phyloP scores from a whole-genome alignment of 2,888 invertebrate species.

The Herminia tarsipennalis region DNA sequence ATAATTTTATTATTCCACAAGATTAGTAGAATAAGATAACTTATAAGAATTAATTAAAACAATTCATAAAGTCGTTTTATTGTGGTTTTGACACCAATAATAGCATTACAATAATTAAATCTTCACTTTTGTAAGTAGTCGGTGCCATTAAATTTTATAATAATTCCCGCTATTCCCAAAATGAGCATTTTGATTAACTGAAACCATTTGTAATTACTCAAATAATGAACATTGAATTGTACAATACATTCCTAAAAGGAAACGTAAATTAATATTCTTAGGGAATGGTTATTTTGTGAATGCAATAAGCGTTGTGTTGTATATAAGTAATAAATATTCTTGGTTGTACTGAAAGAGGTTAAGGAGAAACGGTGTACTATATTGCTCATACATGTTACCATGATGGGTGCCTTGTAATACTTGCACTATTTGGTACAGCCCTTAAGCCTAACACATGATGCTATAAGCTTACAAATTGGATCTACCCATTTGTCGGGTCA shows the following conservation, averaged over 20 bases:
- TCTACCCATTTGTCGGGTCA: background rate
- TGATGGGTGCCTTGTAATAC: constrained; percentile 8
- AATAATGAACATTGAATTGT: background rate
- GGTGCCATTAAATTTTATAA: too few species aligned
- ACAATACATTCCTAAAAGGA: background rate
- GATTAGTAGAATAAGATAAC: too few species aligned
- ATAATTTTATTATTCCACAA: too few species aligned
- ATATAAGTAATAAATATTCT: background rate
- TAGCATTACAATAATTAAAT: too few species aligned
- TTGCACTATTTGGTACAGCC: constrained; percentile 10
- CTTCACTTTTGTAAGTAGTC: too few species aligned
- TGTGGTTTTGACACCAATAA: too few species aligned
- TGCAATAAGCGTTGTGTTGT: background rate
- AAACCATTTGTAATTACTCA: background rate
- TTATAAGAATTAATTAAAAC: too few species aligned
- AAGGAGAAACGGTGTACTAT: background rate
- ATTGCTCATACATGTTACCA: constrained; percentile 3
- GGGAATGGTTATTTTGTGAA: background rate
- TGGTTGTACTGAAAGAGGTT: background rate
- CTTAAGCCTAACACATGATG: constrained; percentile 12
- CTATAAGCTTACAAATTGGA: constrained; percentile 10
- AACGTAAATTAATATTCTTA: background rate
- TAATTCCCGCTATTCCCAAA: too few species aligned
- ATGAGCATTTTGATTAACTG: too few species aligned
- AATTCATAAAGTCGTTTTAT: too few species aligned